Evolutionary conservation across 2,113 vertebrate genomes (phyloP).

Genomic region (Notarius quadriscutis): DNA sequence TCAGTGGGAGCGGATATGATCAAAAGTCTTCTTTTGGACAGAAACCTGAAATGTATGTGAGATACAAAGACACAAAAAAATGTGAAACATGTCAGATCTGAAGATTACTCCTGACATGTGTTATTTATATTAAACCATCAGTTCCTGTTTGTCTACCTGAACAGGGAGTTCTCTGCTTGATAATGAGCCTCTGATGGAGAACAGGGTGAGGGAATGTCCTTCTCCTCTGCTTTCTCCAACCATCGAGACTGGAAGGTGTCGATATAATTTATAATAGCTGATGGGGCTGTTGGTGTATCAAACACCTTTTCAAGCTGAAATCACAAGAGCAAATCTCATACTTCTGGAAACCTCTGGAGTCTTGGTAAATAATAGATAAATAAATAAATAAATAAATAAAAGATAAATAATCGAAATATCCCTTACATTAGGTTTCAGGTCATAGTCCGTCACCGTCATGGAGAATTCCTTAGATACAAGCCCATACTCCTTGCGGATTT

Average conservation of each 20-base stretch:
- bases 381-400: not conserved
- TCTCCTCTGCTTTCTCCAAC: constrained; percentile 68
- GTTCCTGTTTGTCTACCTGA: constrained; percentile 63
- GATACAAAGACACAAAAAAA: not conserved
- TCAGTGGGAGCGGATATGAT: constrained; percentile 73
- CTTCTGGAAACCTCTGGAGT: not conserved
- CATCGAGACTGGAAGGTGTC: constrained; percentile 73
- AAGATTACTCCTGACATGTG: not conserved
- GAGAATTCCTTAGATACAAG: constrained; percentile 71
- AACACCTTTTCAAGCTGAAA: constrained; percentile 66
- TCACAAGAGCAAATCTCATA: not conserved
- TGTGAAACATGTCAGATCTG: not conserved
- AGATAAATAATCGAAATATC: not conserved
- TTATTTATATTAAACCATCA: not conserved
- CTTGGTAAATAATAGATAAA: no score
- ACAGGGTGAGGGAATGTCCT: constrained; percentile 56
- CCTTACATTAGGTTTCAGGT: constrained; percentile 69
- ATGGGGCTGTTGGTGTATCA: constrained; percentile 66
- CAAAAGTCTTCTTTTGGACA: constrained; percentile 75
- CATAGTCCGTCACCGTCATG: constrained; percentile 76
- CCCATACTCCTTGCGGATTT: constrained; percentile 69
- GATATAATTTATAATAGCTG: constrained; percentile 66
- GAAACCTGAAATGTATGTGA: constrained; percentile 64
- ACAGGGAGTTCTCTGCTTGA: constrained; percentile 63
- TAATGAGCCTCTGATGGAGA: constrained; percentile 44